These are phyloP conservation scores for Amblyopsis rosae DNA, from an alignment of 2,113 vertebrate species.

Conservation along the genomic window DNA sequence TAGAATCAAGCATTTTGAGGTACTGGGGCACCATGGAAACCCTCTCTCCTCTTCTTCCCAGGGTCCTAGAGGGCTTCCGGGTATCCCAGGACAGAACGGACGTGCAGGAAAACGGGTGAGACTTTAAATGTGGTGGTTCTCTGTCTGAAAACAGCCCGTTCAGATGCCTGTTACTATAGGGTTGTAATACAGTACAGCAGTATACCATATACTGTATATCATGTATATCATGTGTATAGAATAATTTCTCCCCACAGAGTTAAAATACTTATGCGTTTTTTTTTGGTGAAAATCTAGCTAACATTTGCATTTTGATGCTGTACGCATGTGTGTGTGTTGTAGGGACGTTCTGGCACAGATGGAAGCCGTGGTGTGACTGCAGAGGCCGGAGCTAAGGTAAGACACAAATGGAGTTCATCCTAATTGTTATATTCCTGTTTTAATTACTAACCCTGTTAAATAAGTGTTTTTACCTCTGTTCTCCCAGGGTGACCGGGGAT, in stretches of 20 bases:
- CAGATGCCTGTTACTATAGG: background rate
- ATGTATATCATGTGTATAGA: too few relatives aligned
- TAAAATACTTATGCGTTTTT: background rate
- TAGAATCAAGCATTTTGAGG: too few relatives aligned
- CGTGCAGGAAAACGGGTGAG: constrained; percentile 72
- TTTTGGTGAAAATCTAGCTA: background rate
- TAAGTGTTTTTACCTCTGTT: background rate
- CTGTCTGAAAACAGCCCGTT: background rate
- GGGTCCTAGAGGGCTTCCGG: constrained; percentile 66
- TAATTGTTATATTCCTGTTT: background rate
- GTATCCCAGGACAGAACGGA: constrained; percentile 68
- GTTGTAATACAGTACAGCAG: background rate
- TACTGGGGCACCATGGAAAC: too few relatives aligned
- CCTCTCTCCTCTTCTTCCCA: constrained; percentile 24
- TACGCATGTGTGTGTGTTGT: constrained; percentile 9
- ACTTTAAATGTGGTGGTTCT: background rate
- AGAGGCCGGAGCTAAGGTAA: constrained; percentile 90
- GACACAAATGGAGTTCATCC: background rate
- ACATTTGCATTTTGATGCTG: background rate
- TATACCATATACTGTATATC: too few relatives aligned
- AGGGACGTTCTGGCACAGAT: constrained; percentile 90
- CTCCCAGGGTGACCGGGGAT: constrained; percentile 90
- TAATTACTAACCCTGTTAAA: background rate
- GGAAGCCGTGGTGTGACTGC: constrained; percentile 91
- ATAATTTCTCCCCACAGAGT: background rate